These are phyloP conservation scores for Anguilla megastoma DNA, from an alignment of 2,797 vertebrate species.

Conservation along the genomic window DNA sequence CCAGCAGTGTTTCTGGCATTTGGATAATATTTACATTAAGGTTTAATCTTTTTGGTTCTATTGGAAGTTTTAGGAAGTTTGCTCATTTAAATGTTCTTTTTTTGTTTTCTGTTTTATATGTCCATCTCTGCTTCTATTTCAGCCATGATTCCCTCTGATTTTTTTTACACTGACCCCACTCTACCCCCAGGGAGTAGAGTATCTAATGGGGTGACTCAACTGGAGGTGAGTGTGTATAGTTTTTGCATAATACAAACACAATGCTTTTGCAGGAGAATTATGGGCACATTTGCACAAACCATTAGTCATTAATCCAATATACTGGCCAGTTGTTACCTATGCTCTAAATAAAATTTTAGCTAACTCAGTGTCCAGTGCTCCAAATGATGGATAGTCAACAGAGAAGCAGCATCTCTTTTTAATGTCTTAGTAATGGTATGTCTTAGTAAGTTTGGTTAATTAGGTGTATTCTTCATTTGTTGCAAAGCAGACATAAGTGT, in stretches of 20 bases:
- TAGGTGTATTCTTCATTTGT: background rate
- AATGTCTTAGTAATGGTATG: background rate
- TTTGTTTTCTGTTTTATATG: background rate
- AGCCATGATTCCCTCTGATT: constrained; percentile 35
- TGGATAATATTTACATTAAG: background rate
- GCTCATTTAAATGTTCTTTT: background rate
- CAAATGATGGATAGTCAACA: background rate
- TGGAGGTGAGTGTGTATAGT: constrained; percentile 32
- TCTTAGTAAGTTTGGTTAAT: background rate
- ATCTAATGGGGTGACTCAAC: constrained; percentile 36
- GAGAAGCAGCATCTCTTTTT: background rate
- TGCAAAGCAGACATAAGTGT: background rate
- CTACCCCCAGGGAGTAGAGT: constrained; percentile 23
- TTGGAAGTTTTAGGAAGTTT: background rate
- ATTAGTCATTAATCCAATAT: background rate
- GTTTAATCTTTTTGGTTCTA: background rate
- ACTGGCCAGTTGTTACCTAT: background rate
- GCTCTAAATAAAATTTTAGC: background rate
- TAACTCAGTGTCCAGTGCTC: background rate
- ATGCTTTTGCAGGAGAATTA: background rate
- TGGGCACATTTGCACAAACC: background rate
- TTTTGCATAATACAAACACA: background rate
- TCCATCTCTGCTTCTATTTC: constrained; percentile 22
- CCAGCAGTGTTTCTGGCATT: background rate
- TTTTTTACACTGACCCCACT: constrained; percentile 37